Base-by-base conservation (phyloP, 92 coral and sea anemone species). In the Epizoanthus stellaris region DNA sequence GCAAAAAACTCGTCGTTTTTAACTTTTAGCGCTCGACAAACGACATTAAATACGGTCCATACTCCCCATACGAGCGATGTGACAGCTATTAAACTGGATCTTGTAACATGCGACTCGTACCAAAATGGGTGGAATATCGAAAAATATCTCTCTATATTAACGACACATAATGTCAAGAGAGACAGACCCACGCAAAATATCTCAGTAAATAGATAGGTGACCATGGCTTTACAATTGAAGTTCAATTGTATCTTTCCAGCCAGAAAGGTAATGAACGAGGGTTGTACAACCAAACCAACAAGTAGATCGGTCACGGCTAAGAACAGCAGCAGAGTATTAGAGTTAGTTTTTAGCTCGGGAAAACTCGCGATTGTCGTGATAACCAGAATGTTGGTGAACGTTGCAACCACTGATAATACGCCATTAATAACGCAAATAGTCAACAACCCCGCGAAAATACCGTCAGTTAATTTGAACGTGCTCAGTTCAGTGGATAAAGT, bases 1-100 rank as follows among this genome's bases (percentile, higher is more conserved):
- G 89, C 79, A 43, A 86, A 86, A 42, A 86, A 77, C 17, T 77
- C 89, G 84, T 77, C 85, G 47, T 77, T 86, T 77, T 86, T 77
- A 15, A 86, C 89, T 43, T 60, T 77, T 17, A 77, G 63, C 4
- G 85, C 85, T 34, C 89, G 68, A 57, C 76, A 86, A 21, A 67
- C 56, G n/a, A 77, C 89, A 49, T 86, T 86, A 49, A 86, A 86
- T 19, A 68, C 9, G 15, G 80, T 25, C 89, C 89, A 86, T 11
- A 36, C 42, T 39, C 73, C 89, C 85, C 89, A 85, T 4, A 86
- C 60, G 36, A 58, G 13, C 9, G 71, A 34, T 20, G 70, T 67
- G 6, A 21, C 34, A 20, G 23, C 59, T 3, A 47, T 23, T 6
- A 86, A 17, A 6, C 49, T 40, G 43, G 56, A 1, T 19, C 60